A percentile compares a stretch with the other conserved stretches of the same genome.
These are phyloP conservation scores for Philhelius pedissequus DNA, from an alignment of 2,888 invertebrate genomes.

Conservation along the genomic window DNA sequence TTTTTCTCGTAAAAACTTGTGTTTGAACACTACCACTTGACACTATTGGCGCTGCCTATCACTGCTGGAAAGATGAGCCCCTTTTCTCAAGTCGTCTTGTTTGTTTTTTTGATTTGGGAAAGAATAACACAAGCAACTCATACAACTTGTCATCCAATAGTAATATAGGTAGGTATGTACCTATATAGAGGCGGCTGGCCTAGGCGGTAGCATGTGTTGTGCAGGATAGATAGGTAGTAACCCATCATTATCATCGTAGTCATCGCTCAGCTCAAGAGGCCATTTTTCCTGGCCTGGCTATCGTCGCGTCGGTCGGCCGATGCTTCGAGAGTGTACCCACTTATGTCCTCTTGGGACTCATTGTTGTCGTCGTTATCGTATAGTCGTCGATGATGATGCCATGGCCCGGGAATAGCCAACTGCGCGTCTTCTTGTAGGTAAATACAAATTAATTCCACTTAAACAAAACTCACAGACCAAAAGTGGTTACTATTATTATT, in stretches of 20 bases:
- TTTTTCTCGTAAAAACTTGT: conserved; percentile 59
- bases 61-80: conserved; percentile 22
- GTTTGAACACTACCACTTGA: conserved; percentile 66
- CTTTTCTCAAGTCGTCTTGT: conserved; percentile 3
- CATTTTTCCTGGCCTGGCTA: conserved; percentile 52
- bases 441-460: conserved; percentile 69
- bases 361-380: background rate
- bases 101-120: conserved; percentile 67
- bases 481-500: conserved; percentile 69
- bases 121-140: conserved; percentile 64
- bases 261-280: conserved; percentile 50
- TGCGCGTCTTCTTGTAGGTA: conserved; percentile 59
- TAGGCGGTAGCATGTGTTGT: background rate
- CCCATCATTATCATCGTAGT: conserved; percentile 46
- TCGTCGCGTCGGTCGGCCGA: no score
- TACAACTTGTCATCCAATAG: conserved; percentile 40
- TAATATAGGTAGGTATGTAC: no score
- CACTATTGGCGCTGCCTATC: conserved; percentile 57
- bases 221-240: conserved; percentile 7
- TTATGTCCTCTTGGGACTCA: conserved; percentile 35
- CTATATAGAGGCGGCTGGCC: conserved; percentile 16
- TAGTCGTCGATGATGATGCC: background rate
- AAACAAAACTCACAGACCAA: conserved; percentile 64
- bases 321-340: conserved; percentile 37
- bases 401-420: conserved; percentile 19